Conservation (phyloP, 2,113 vertebrate species). For the Psilopsiagon aymara region DNA sequence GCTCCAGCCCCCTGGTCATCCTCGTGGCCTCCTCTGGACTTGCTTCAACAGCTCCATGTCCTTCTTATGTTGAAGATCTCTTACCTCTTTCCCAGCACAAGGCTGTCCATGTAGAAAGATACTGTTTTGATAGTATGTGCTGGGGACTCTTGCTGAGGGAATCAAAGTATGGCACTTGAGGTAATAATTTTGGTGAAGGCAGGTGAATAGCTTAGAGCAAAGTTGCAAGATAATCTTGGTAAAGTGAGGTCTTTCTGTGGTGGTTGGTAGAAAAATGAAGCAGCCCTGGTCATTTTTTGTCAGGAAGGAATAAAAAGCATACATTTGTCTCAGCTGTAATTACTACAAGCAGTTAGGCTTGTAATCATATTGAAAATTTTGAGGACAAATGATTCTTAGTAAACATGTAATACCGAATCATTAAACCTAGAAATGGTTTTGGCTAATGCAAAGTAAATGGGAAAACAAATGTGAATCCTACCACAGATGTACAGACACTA, state of each 20-base stretch:
- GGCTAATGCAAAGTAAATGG: not conserved
- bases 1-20: not conserved
- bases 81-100: not conserved
- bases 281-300: not conserved
- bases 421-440: not conserved
- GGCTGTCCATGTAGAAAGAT: fast-evolving
- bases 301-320: not conserved
- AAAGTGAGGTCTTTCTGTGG: not conserved
- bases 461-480: not conserved
- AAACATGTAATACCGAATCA: not conserved
- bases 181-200: not conserved
- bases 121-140: not conserved
- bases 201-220: not conserved
- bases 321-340: not conserved
- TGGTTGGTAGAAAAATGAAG: not conserved
- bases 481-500: not conserved
- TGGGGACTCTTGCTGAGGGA: not conserved
- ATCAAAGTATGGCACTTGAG: fast-evolving
- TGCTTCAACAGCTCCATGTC: too few relatives aligned
- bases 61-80: not conserved
- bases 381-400: not conserved
- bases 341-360: not conserved
- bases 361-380: not conserved
- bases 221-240: not conserved
- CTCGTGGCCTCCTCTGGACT: too few relatives aligned